Percentiles rank a stretch among this genome's conserved stretches.
Conservation (phyloP, 2,888 invertebrate species). For the Drosophila fungiperda region DNA sequence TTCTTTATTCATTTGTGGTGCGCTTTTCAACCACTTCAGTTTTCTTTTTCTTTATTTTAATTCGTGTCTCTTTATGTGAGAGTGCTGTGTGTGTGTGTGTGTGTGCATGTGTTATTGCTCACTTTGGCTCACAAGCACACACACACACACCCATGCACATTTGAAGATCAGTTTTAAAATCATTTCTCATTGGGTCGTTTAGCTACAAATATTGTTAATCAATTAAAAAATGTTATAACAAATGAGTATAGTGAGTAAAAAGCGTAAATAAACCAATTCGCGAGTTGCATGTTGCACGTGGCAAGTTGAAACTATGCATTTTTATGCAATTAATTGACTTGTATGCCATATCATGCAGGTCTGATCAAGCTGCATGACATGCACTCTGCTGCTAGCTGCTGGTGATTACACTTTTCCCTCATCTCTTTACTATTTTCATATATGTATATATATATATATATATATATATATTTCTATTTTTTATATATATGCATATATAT, state of each 20-base stretch:
- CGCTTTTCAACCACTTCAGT: slow-evolving; percentile 25
- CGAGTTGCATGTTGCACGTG: slow-evolving; percentile 19
- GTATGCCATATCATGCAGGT: slow-evolving; percentile 42
- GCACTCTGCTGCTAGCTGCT: slow-evolving; percentile 28
- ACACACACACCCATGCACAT: slow-evolving; percentile 15
- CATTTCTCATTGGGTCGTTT: slow-evolving; percentile 22
- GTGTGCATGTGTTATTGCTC: slow-evolving; percentile 6
- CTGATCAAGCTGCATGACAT: slow-evolving; percentile 35
- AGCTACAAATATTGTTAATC: slow-evolving; percentile 22
- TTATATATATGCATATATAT: slow-evolving; percentile 17
- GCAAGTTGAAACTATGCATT: slow-evolving; percentile 27
- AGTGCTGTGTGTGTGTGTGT: slow-evolving; percentile 11
- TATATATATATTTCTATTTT: slow-evolving; percentile 14
- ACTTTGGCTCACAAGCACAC: not conserved
- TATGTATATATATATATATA: slow-evolving; percentile 35
- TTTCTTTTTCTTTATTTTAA: slow-evolving; percentile 9
- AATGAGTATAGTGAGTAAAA: slow-evolving; percentile 32
- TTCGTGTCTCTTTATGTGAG: slow-evolving; percentile 29
- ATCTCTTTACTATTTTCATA: slow-evolving; percentile 36
- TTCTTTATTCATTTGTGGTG: slow-evolving; percentile 32
- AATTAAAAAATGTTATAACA: slow-evolving; percentile 23
- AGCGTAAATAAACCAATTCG: slow-evolving; percentile 25
- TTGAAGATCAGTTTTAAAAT: slow-evolving; percentile 39
- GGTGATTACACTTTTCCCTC: slow-evolving; percentile 29
- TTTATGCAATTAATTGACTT: slow-evolving; percentile 69